phyloP scores from a whole-genome alignment of 2,797 vertebrate species.

The Sebastes variabilis region DNA sequence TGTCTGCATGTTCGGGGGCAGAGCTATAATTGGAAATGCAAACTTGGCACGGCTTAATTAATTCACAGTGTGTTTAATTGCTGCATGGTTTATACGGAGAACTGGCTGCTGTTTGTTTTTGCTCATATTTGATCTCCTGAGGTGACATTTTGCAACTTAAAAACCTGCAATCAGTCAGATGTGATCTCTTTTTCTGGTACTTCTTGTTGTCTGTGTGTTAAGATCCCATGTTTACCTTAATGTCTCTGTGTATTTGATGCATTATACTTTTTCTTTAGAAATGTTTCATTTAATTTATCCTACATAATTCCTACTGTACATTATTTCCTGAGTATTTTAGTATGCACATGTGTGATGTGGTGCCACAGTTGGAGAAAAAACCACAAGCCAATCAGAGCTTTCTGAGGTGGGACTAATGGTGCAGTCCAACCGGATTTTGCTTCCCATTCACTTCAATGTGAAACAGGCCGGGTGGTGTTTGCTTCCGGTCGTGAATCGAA shows the following conservation, averaged over 20 bases:
- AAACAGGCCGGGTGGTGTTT: neutral
- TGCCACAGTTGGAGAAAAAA: neutral
- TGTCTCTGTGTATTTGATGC: neutral
- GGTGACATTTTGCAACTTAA: neutral
- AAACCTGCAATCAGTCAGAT: neutral
- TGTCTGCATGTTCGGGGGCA: conserved; percentile 28
- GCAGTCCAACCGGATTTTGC: neutral
- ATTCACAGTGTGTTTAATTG: conserved; percentile 65
- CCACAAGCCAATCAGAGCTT: neutral
- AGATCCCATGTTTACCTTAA: neutral
- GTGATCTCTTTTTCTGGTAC: neutral
- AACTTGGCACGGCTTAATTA: conserved; percentile 61
- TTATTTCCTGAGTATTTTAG: neutral
- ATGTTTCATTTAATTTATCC: neutral
- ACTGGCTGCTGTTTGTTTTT: conserved; percentile 22
- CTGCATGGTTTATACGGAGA: conserved; percentile 35
- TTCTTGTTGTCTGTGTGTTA: neutral
- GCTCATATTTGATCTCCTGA: conserved; percentile 37
- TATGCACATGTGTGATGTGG: neutral
- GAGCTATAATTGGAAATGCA: conserved; percentile 70
- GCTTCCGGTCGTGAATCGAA: neutral
- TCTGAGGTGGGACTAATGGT: neutral
- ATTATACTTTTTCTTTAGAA: neutral
- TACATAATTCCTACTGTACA: neutral
- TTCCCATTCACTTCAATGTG: neutral